Base-by-base conservation (phyloP, 2,888 invertebrate species). In the Parasteatoda lunata region DNA sequence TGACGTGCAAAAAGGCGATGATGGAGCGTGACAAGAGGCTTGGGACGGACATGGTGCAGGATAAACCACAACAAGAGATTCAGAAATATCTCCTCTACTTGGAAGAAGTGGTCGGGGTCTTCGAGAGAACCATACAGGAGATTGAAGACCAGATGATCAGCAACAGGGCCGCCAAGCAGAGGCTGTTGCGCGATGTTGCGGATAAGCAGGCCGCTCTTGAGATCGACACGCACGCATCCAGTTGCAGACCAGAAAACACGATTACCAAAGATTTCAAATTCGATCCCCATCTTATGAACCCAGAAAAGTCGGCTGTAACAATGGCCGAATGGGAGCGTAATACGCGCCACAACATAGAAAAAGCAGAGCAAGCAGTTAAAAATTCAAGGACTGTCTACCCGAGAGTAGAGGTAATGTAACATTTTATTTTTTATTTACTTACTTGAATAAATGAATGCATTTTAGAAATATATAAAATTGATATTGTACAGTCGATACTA, bases 261-360 rank as follows among this genome's bases (percentile, higher is more conserved):
- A 15, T 65, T 0, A 48, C 87, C 2, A 83, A 70, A 64, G 66
- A 64, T 9, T 87, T 87, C 48, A 82, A 83, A 48, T 87, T 87
- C 66, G 80, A 87, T 59, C 82, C 78, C 7, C 13, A 70, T 30
- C 77, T 87, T 3, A 75, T 87, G 71, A 77, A n/a, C 13, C 78
- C 87, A 4, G 87, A 80, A 70, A 87, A 75, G 15, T 15, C 49
- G 3, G 68, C 87, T 0, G n/a, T 87, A 8, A 88, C 84, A 1
- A 9, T 84, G 30, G 88, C 80, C 4, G 88, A 88, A 48, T 88
- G 88, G 88, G 88, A 88, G 15, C 69, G 88, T 6, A 70, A 51
- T 6, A 88, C 88, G 9, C 77, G 78, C 9, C 84, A 84, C 51
- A 88, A 88, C 30, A 84, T 88, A 11, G 73, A 84, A 52, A 88